Conservation (phyloP, 2,113 vertebrate species). For the Varanus salvator region DNA sequence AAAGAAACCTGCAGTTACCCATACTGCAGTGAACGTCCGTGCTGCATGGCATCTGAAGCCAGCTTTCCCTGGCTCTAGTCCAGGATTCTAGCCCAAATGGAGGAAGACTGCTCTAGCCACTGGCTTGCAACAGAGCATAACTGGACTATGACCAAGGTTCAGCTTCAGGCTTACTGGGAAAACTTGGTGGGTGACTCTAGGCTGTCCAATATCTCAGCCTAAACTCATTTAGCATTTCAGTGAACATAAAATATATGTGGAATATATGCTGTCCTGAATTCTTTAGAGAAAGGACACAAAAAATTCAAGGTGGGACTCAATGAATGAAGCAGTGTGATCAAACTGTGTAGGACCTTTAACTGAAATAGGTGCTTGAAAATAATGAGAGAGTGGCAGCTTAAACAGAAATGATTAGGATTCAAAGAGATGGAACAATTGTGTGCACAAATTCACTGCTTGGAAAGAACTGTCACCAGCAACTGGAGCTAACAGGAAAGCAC, state of each 20-base stretch:
- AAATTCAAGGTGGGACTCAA: background rate
- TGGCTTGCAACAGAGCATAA: background rate
- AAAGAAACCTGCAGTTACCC: background rate
- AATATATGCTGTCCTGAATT: background rate
- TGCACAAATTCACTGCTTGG: background rate
- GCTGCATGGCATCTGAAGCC: background rate
- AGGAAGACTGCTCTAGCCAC: background rate
- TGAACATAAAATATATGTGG: background rate
- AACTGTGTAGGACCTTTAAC: background rate
- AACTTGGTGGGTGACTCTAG: background rate
- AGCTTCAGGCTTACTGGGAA: background rate
- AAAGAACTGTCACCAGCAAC: background rate
- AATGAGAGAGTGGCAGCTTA: background rate
- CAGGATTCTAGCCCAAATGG: no score
- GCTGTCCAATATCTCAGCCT: background rate
- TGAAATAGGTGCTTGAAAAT: background rate
- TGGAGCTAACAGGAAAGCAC: background rate
- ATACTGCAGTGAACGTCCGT: background rate
- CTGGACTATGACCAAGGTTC: background rate
- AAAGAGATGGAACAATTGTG: background rate
- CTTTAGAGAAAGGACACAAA: background rate
- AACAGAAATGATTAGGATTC: background rate
- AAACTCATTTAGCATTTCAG: background rate
- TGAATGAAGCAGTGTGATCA: background rate
- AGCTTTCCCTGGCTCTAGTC: background rate